These are phyloP conservation scores for Balaeniceps rex DNA, from an alignment of 2,113 vertebrate species.

Conservation along the genomic window DNA sequence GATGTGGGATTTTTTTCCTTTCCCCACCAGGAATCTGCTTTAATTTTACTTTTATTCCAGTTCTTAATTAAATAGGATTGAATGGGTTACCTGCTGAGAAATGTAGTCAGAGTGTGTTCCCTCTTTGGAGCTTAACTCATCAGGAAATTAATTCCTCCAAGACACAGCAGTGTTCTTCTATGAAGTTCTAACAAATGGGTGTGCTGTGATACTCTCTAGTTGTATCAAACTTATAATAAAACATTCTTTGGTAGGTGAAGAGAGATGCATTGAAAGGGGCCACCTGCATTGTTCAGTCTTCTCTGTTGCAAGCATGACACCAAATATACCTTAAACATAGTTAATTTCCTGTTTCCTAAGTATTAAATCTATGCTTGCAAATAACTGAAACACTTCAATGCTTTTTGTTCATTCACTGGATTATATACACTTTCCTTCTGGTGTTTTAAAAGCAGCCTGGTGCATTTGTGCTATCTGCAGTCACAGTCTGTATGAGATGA, in stretches of 20 bases:
- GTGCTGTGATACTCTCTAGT: not conserved
- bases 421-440: not conserved
- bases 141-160: conserved; percentile 49
- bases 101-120: conserved; percentile 3
- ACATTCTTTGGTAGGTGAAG: not conserved
- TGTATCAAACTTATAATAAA: not conserved
- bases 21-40: conserved; percentile 27
- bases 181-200: not conserved
- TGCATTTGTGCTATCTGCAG: not conserved
- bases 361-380: not conserved
- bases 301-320: not conserved
- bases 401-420: not conserved
- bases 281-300: not conserved
- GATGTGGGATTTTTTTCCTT: not conserved
- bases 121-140: conserved; percentile 47
- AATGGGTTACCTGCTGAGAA: conserved; percentile 53
- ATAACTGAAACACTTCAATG: not conserved
- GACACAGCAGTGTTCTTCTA: not conserved
- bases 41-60: conserved; percentile 35
- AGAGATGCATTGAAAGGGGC: not conserved
- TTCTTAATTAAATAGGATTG: conserved; percentile 60
- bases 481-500: not conserved
- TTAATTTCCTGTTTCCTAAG: not conserved
- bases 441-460: not conserved
- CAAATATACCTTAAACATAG: not conserved